Conservation (phyloP, 2,797 vertebrate genomes). For the Leuciscus waleckii region DNA sequence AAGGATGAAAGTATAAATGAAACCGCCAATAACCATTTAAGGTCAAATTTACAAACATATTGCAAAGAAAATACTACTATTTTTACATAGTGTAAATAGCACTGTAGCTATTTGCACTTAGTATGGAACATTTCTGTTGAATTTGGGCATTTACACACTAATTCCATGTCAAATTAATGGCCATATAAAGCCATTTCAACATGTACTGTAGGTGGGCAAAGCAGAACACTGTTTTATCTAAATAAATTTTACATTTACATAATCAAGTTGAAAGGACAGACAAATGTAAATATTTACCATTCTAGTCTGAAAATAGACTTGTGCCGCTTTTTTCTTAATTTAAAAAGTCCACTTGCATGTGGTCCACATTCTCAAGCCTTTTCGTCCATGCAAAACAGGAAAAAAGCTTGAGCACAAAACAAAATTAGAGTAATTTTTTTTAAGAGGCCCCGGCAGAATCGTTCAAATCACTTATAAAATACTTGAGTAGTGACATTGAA, state of each 20-base stretch:
- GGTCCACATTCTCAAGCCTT: background rate
- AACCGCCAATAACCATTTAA: background rate
- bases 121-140: no score
- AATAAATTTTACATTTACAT: background rate
- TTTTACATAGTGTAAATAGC: no score
- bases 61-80: no score
- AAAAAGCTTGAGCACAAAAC: background rate
- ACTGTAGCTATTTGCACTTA: no score
- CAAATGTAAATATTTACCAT: background rate
- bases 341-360: background rate
- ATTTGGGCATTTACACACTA: background rate
- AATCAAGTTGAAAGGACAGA: background rate
- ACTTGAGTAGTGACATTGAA: conserved; percentile 15
- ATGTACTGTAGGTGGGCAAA: no score
- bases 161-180: background rate
- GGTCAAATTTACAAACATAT: background rate
- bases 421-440: background rate
- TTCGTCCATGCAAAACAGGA: background rate
- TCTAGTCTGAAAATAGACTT: background rate
- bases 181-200: background rate
- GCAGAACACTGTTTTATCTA: background rate
- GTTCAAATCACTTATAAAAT: background rate
- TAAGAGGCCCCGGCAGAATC: background rate
- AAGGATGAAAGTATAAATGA: background rate
- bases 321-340: background rate